Percentiles rank a stretch among this genome's conserved stretches.
Conservation (phyloP, 2,113 vertebrate species). For the Clupea harengus region DNA sequence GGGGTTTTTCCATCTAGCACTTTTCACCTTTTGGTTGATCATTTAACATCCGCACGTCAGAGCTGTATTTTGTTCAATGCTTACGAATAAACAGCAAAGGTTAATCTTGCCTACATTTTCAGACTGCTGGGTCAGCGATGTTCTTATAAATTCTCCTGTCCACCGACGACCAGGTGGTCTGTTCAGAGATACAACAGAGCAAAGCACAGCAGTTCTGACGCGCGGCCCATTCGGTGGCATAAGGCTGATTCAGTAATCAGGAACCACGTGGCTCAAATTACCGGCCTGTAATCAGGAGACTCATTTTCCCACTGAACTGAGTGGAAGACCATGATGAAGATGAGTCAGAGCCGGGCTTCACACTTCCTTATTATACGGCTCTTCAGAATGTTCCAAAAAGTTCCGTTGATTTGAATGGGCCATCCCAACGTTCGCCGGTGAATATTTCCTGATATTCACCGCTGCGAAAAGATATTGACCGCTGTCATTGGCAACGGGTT, state of each 20-base stretch:
- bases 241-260: conserved; percentile 57
- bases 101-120: background rate
- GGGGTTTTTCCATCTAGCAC: background rate
- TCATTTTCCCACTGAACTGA: conserved; percentile 45
- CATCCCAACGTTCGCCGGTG: no score
- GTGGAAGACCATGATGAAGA: conserved; percentile 31
- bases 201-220: conserved; percentile 21
- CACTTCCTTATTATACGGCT: no score
- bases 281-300: conserved; percentile 54
- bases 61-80: background rate
- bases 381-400: no score
- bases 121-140: background rate
- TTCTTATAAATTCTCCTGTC: background rate
- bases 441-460: no score
- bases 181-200: conserved; percentile 32
- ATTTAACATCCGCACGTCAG: background rate
- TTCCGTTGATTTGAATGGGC: no score
- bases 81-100: background rate
- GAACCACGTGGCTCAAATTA: conserved; percentile 53
- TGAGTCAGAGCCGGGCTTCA: conserved; percentile 22
- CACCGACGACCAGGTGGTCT: background rate
- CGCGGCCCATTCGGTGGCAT: conserved; percentile 31
- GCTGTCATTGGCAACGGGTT: no score
- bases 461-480: no score
- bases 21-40: background rate